These are phyloP conservation scores for Cisticola juncidis DNA, from an alignment of 2,113 vertebrate species.

Conservation along the genomic window DNA sequence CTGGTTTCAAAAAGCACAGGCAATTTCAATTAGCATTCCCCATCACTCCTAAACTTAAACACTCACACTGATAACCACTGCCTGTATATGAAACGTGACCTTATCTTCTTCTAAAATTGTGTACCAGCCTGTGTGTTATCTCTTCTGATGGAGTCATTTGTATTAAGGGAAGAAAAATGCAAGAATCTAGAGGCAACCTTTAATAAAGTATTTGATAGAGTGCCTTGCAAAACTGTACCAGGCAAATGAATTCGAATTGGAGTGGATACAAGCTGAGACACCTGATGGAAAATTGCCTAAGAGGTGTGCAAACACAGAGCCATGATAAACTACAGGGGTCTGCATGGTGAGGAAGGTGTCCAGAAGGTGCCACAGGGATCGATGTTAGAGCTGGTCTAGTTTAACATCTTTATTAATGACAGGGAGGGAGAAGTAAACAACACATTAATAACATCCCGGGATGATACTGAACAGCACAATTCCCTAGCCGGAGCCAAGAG, in stretches of 20 bases:
- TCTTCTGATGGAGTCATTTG: not conserved
- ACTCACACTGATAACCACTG: not conserved
- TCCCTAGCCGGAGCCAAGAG: not conserved
- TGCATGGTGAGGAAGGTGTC: not conserved
- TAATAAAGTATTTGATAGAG: constrained; percentile 39
- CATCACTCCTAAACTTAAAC: not conserved
- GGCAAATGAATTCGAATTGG: constrained; percentile 52
- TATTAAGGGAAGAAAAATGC: constrained; percentile 35
- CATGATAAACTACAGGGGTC: constrained; percentile 43
- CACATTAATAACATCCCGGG: constrained; percentile 35
- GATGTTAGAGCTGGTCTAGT: constrained; percentile 30
- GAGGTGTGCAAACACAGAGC: constrained; percentile 16
- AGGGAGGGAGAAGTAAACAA: constrained; percentile 54
- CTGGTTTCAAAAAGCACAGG: not conserved
- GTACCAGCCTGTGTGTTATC: not conserved
- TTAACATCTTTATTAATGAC: constrained; percentile 66
- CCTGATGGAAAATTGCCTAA: constrained; percentile 6
- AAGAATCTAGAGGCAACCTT: constrained; percentile 19
- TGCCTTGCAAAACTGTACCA: not conserved
- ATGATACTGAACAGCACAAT: not conserved
- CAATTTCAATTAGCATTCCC: not conserved
- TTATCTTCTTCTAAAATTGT: not conserved
- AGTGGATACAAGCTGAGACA: constrained; percentile 13
- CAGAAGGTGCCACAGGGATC: constrained; percentile 29
- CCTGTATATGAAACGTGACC: accelerated